Evolutionary conservation across 1,140 invertebrate species (phyloP).

Genomic region (Parasteatoda tepidariorum): DNA sequence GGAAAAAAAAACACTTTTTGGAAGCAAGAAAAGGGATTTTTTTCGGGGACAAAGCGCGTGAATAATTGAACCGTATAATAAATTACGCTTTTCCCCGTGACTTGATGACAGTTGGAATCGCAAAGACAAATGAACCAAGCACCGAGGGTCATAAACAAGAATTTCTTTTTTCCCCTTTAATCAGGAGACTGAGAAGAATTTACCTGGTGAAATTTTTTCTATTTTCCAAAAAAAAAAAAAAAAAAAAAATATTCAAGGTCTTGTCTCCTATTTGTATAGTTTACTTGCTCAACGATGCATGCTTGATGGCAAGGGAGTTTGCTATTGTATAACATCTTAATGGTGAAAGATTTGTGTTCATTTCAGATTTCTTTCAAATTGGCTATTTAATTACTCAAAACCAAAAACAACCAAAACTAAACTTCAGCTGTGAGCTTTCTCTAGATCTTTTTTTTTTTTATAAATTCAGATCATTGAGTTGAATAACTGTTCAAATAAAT

Average conservation of each 20-base stretch:
- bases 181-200: constrained; percentile 3
- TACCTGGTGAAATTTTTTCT: neutral
- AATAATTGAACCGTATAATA: constrained; percentile 39
- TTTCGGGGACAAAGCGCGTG: constrained; percentile 23
- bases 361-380: neutral
- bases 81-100: constrained; percentile 27
- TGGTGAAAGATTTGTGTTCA: neutral
- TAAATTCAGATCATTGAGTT: too few species aligned
- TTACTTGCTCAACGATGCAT: constrained; percentile 18
- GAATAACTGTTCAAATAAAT: too few species aligned
- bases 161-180: constrained; percentile 16
- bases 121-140: constrained; percentile 57
- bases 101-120: constrained; percentile 47
- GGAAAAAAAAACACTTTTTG: neutral
- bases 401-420: too few species aligned
- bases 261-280: constrained; percentile 18
- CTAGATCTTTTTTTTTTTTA: too few species aligned
- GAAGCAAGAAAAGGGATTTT: constrained; percentile 9
- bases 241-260: constrained; percentile 5
- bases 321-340: neutral
- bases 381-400: neutral
- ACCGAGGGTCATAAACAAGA: constrained; percentile 51
- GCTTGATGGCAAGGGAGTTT: constrained; percentile 11
- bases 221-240: too few species aligned
- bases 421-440: too few species aligned